A percentile compares a stretch with the other conserved stretches of the same genome.
phyloP scores from a whole-genome alignment of 2,888 invertebrate genomes.

The Hartigia nigra region DNA sequence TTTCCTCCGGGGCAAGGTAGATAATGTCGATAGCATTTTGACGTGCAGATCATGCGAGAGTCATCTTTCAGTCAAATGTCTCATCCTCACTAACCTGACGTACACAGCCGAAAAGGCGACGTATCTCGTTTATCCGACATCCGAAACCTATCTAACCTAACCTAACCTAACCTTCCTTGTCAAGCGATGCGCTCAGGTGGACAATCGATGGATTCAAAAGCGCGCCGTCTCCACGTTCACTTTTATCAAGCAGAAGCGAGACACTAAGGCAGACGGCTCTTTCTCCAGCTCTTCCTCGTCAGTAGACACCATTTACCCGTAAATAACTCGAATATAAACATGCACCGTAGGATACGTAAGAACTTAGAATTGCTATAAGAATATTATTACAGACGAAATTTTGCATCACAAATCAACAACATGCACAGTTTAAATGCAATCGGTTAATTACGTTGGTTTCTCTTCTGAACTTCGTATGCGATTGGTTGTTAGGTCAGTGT shows the following conservation, averaged over 20 bases:
- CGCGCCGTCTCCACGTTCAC: not conserved
- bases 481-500: too few relatives aligned
- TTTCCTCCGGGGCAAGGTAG: constrained; percentile 23
- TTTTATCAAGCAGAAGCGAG: not conserved
- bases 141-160: not conserved
- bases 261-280: not conserved
- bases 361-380: not conserved
- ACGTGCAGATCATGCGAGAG: constrained; percentile 31
- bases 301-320: not conserved
- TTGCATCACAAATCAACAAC: not conserved
- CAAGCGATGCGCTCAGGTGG: not conserved
- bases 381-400: not conserved
- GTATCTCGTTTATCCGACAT: not conserved
- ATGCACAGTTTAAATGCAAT: not conserved
- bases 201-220: not conserved
- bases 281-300: not conserved
- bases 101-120: not conserved
- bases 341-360: not conserved
- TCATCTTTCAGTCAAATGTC: constrained; percentile 33
- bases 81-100: constrained; percentile 22
- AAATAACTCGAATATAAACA: not conserved
- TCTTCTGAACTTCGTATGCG: not conserved
- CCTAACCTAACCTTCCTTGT: not conserved
- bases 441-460: not conserved
- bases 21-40: constrained; percentile 26